Percentiles rank a stretch among this genome's conserved stretches.
These are phyloP conservation scores for Lepeophtheirus salmonis DNA, from an alignment of 1,140 invertebrate species.

Conservation along the genomic window DNA sequence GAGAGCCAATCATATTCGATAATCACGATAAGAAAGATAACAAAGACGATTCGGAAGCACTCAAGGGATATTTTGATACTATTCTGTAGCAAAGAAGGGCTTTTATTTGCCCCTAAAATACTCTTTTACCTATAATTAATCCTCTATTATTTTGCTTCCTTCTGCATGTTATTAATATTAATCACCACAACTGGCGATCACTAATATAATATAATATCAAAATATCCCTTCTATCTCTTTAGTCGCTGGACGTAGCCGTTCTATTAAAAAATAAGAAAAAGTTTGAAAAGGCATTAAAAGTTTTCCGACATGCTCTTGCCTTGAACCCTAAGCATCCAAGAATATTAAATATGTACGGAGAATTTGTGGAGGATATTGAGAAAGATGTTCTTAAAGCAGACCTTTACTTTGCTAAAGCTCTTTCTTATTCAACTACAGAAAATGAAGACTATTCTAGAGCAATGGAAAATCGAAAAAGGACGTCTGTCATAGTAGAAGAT, in stretches of 20 bases:
- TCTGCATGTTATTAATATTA: too few species aligned
- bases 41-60: not conserved
- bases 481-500: constrained; percentile 69
- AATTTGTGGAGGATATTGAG: constrained; percentile 69
- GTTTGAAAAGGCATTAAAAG: constrained; percentile 59
- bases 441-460: constrained; percentile 47
- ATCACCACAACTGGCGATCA: too few species aligned
- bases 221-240: constrained; percentile 33
- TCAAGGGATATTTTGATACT: not conserved
- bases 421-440: constrained; percentile 47
- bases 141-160: too few species aligned
- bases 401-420: constrained; percentile 60
- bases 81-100: too few species aligned
- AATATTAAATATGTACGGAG: constrained; percentile 74
- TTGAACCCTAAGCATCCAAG: constrained; percentile 78
- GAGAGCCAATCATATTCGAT: not conserved
- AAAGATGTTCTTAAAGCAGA: constrained; percentile 74
- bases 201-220: too few species aligned
- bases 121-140: too few species aligned
- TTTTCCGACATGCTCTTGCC: constrained; percentile 74
- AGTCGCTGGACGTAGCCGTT: constrained; percentile 56
- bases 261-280: constrained; percentile 64
- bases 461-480: constrained; percentile 56
- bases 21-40: not conserved
- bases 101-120: too few species aligned